A percentile compares a stretch with the other conserved stretches of the same genome.
Conservation (phyloP, 2,888 invertebrate species). For the Pyrrhia umbra region DNA sequence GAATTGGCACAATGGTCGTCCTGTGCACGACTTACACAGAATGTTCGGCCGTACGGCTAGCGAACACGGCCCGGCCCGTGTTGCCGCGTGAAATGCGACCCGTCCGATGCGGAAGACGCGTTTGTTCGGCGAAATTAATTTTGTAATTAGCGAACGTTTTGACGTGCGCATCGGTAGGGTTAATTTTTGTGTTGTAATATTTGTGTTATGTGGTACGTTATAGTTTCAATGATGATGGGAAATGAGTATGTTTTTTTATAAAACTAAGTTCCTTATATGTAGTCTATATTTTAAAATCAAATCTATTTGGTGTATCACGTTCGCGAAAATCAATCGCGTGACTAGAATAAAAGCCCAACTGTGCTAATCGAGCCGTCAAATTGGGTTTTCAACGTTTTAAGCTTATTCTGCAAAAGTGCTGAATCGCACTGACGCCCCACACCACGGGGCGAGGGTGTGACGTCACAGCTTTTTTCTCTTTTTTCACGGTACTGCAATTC, state of each 20-base stretch:
- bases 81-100: constrained; percentile 63
- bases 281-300: constrained; percentile 23
- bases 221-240: too few species aligned
- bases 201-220: too few species aligned
- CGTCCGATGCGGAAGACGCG: constrained; percentile 58
- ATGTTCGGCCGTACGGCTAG: constrained; percentile 53
- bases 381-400: constrained; percentile 87
- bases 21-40: constrained; percentile 77
- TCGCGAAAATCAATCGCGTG: constrained; percentile 71
- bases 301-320: constrained; percentile 27
- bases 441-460: constrained; percentile 71
- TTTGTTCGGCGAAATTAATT: constrained; percentile 64
- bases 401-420: constrained; percentile 86
- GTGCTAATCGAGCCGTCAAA: constrained; percentile 88
- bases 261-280: too few species aligned
- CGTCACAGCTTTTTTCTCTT: constrained; percentile 81
- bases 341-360: constrained; percentile 65
- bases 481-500: constrained; percentile 79
- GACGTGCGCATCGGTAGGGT: constrained; percentile 35
- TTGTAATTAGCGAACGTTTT: constrained; percentile 57
- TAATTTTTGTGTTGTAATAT: constrained; percentile 21
- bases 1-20: constrained; percentile 86
- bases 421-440: constrained; percentile 82
- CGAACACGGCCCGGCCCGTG: constrained; percentile 59
- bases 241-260: too few species aligned